Percentiles rank a stretch among this genome's conserved stretches.
Conservation (phyloP, 2,113 vertebrate genomes). For the Phycodurus eques region DNA sequence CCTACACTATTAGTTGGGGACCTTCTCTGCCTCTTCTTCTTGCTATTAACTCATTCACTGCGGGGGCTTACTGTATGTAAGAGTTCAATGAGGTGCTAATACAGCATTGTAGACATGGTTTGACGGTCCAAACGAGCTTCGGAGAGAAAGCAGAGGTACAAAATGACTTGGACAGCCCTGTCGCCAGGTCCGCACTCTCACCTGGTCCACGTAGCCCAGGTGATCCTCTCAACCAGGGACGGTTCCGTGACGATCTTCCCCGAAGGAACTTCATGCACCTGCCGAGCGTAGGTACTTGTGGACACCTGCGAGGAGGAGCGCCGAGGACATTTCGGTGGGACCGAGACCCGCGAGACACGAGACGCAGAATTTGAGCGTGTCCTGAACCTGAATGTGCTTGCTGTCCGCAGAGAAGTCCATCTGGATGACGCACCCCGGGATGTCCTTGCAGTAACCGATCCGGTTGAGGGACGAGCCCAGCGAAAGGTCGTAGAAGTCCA, state of each 20-base stretch:
- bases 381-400: conserved; percentile 85
- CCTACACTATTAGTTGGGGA: no score
- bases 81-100: no score
- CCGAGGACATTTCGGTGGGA: background rate
- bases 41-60: no score
- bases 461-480: conserved; percentile 90
- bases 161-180: no score
- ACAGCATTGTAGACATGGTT: no score
- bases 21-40: no score
- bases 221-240: conserved; percentile 83
- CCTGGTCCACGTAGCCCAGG: conserved; percentile 99
- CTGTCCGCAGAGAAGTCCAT: conserved; percentile 95
- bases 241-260: conserved; percentile 85
- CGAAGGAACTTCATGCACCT: conserved; percentile 90
- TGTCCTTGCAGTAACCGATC: conserved; percentile 94
- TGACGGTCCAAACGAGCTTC: no score
- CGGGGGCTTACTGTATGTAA: no score
- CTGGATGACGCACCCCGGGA: conserved; percentile 90
- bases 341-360: background rate
- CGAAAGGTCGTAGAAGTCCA: conserved; percentile 95
- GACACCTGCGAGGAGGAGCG: conserved; percentile 78
- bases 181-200: conserved; percentile 43
- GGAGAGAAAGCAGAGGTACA: no score
- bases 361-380: background rate
- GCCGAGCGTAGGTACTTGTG: conserved; percentile 87